Evolutionary conservation across 2,888 invertebrate species (phyloP).

Genomic region (Drosophila testacea): DNA sequence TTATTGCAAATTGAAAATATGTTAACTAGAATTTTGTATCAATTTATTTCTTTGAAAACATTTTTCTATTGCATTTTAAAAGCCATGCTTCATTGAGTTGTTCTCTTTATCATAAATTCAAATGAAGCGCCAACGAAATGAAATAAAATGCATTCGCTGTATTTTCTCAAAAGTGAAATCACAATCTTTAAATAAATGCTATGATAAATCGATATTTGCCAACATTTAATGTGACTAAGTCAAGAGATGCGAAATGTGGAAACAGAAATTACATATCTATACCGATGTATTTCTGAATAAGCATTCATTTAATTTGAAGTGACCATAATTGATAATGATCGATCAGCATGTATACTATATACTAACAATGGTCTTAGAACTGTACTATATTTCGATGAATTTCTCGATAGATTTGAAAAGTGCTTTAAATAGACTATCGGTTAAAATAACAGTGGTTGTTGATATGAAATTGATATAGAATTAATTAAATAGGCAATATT

Average conservation of each 20-base stretch:
- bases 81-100: background rate
- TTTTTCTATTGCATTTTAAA: background rate
- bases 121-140: background rate
- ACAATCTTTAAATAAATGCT: conserved; percentile 40
- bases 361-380: no score
- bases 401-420: no score
- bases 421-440: no score
- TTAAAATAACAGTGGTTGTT: no score
- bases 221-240: conserved; percentile 6
- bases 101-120: conserved; percentile 1
- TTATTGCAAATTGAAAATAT: no score
- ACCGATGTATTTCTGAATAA: background rate
- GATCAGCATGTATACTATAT: no score
- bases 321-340: background rate
- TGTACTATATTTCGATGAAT: no score
- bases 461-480: no score
- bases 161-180: conserved; percentile 30
- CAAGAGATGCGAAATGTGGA: conserved; percentile 14
- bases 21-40: no score
- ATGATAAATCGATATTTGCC: conserved; percentile 35
- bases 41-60: background rate
- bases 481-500: background rate
- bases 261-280: background rate
- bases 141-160: conserved; percentile 24
- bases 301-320: no score